Base-by-base conservation (phyloP, 2,797 vertebrate species). In the Pseudocheirus occidentalis region DNA sequence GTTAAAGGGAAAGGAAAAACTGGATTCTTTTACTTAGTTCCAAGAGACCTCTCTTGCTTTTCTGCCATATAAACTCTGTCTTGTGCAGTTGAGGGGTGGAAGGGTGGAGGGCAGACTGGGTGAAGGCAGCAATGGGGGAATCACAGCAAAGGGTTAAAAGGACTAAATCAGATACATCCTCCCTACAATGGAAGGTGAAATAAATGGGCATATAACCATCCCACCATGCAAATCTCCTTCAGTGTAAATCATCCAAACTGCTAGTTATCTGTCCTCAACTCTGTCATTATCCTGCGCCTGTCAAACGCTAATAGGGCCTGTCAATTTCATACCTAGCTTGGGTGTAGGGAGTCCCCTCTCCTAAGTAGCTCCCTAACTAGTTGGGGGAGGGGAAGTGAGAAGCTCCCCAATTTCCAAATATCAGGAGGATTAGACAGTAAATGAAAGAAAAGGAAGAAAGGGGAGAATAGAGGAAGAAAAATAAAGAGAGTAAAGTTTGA, bases 231-330 rank as follows among this genome's bases (percentile, higher is more conserved):
- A 96, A 98, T 95, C 93, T 95, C 97, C 96, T 97, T 96, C 95
- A 95, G 73, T 95, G 96, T 96, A 98, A 98, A 98, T 96, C 73
- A 98, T 96, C 28, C 94, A 97, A 96, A 97, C 93, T 92, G 59
- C 97, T 98, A 92, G 91, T 97, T 97, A 98, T 91, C 95, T 81
- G 27, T 95, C 91, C 62, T 55, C n/a, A 94, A 57, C 95, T 95
- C 96, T 97, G 54, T 97, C 94, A 97, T 98, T 98, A 97, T 96
- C 98, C 95, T 57, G 21, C 95, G 94, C 28, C 50, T 96, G 93
- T 95, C 95, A 94, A 87, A 90, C 91, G 95, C 97, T 97, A 96
- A 92, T 54, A 96, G 92, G 62, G 91, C 50, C 91, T 95, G 53
- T 91, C 93, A 97, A 57, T 93, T 95, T 96, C 55, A 66, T 52